phyloP scores from a whole-genome alignment of 2,888 invertebrate species.

The Aporophyla lueneburgensis region DNA sequence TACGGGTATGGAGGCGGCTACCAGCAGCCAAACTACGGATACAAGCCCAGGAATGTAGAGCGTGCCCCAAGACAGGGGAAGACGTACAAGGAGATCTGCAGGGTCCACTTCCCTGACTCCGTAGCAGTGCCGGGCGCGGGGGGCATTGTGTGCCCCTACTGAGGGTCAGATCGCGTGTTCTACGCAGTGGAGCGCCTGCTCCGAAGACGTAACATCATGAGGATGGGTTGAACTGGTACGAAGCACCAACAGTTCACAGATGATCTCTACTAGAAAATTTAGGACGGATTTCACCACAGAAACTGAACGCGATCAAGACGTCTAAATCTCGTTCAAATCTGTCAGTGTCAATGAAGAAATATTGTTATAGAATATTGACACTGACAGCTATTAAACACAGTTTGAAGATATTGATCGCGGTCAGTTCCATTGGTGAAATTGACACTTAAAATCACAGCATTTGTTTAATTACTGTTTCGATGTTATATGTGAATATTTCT shows the following conservation, averaged over 20 bases:
- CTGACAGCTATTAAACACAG: too few relatives aligned
- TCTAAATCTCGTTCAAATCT: too few relatives aligned
- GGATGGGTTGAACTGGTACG: conserved; percentile 85
- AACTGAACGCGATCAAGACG: too few relatives aligned
- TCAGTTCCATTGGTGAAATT: too few relatives aligned
- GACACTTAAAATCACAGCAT: conserved; percentile 22
- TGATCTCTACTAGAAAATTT: conserved; percentile 54
- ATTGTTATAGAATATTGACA: too few relatives aligned
- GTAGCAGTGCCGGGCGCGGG: conserved; percentile 88
- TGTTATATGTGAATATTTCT: conserved; percentile 26
- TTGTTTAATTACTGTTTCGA: conserved; percentile 25
- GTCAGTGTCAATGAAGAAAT: too few relatives aligned
- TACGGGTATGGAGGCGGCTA: conserved; percentile 71
- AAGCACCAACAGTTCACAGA: conserved; percentile 41
- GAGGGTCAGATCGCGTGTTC: conserved; percentile 90
- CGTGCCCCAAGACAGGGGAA: conserved; percentile 83
- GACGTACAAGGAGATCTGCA: conserved; percentile 93
- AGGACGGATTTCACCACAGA: too few relatives aligned
- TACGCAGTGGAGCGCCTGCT: conserved; percentile 89
- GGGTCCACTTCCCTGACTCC: conserved; percentile 92
- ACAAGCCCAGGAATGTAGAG: conserved; percentile 70
- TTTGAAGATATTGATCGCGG: too few relatives aligned
- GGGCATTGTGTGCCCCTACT: conserved; percentile 92
- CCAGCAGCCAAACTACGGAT: conserved; percentile 60
- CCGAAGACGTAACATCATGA: conserved; percentile 88